Evolutionary conservation across 2,888 invertebrate genomes (phyloP), one percentile per base, ranked within the genome.

Genomic region (Digitonthophagus gazella): DNA sequence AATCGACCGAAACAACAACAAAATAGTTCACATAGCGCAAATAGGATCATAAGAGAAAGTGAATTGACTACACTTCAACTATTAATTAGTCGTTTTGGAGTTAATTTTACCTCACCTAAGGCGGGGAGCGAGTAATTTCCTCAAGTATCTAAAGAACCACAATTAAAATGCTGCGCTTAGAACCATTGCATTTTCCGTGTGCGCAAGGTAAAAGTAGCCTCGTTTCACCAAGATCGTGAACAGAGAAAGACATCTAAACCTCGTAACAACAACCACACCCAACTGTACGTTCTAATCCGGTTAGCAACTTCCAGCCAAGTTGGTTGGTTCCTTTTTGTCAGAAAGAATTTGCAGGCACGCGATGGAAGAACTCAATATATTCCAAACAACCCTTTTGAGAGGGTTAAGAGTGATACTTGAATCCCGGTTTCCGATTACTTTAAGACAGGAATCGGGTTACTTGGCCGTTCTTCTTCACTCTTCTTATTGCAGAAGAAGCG

Each of bases 151-250:
- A 44, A 44, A 44, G 3, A 2, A 2, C 2, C 11, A 44, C 28
- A 44, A 6, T 44, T 44, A 44, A 44, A 44, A 44, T 44, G 28
- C 8, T 44, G 6, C 11, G 28, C 3, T 44, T 11, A 44, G 28
- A n/a, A 11, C 28, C 28, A 44, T 44, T 44, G 28, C 28, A 44
- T 44, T 44, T 44, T 44, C 28, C 28, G 28, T 5, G 11, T 44
- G 28, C 8, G 16, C 58, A 20, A 70, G 67, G 73, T 74, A 74
- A 74, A 74, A 74, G 74, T 74, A 73, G 72, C 68, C 58, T 70
- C 72, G 74, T 74, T 74, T 72, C 72, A 69, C 71, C 71, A 63
- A 61, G 61, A 67, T 65, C 65, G 20, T 65, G 64, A 69, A 61
- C 64, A 71, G 68, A 61, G 65, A 63, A 66, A 66, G 66, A 66